Base-by-base conservation (phyloP, 2,888 invertebrate genomes). In the Lasioglossum zephyrum region DNA sequence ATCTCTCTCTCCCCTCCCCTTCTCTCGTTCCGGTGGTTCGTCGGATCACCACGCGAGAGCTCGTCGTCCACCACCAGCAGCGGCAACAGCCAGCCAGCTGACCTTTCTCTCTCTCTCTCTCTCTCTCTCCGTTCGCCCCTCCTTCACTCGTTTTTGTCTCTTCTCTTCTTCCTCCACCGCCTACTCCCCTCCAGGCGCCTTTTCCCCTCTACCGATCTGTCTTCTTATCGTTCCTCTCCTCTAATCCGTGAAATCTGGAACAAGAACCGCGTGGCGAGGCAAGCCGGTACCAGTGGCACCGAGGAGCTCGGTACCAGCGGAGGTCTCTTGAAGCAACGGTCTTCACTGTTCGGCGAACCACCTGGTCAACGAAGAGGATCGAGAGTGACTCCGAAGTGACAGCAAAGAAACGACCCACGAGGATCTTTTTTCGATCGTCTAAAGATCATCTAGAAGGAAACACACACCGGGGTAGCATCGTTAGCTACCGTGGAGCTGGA, bases 251-350 rank as follows among this genome's bases (percentile, higher is more conserved):
- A 87, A 92, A 92, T 90, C 90, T 91, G 89, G 92, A 92, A 92
- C 92, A 92, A 92, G 91, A 92, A 92, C 91, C 91, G 92, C 92
- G 91, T 93, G 91, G 91, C 89, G 87, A 92, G 90, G 89, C 90
- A 77, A 88, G 86, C 90, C 90, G 91, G 90, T 90, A 92, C 88
- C 92, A 93, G 93, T 93, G 90, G 89, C 91, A 92, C 92, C 91
- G 92, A 89, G 89, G 88, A 91, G 87, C 92, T 92, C 92, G 93
- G 92, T 92, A 92, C 92, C 91, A 92, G 77, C 92, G 90, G 91
- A 91, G 86, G 87, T 90, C 90, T 81, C 81, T 81, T 79, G 63
- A 63, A 47, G 31, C 39, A 76, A 60, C 79, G n/a, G 26, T 26
- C n/a, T 26, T 66, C 66, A 18, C 66, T 36, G 18, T 18, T 3